Conservation (phyloP, 2,113 vertebrate species). For the Isichthys henryi region DNA sequence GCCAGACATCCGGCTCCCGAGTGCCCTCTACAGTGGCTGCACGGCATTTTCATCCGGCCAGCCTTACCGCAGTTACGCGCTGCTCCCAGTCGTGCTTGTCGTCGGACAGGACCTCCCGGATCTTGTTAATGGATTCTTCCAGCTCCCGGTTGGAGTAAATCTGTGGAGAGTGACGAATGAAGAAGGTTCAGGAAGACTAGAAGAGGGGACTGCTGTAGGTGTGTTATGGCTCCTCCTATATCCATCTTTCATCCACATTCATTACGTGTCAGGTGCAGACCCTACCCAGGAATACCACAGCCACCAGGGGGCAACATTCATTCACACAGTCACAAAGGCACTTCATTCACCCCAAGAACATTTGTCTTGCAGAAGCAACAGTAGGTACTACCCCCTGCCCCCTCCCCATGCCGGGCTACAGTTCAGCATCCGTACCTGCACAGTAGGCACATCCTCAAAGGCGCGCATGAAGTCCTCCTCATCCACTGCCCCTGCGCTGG, state of each 20-base stretch:
- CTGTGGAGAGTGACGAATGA: conserved; percentile 44
- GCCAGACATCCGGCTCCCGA: too few species aligned
- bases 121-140: conserved; percentile 88
- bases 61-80: conserved; percentile 79
- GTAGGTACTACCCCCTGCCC: not conserved
- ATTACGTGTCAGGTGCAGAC: not conserved
- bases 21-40: not conserved
- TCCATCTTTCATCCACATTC: not conserved
- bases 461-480: conserved; percentile 95
- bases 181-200: not conserved
- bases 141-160: conserved; percentile 90
- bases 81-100: conserved; percentile 99
- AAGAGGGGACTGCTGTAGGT: not conserved
- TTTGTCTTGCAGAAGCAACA: not conserved
- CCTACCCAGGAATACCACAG: not conserved
- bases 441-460: conserved; percentile 85
- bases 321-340: not conserved
- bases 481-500: conserved; percentile 80
- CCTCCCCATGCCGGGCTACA: not conserved
- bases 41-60: not conserved
- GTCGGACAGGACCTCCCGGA: conserved; percentile 87
- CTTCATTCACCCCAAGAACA: not conserved
- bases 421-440: conserved; percentile 64
- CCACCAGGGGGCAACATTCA: not conserved
- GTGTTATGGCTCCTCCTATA: not conserved